These are phyloP conservation scores for Vollenhovia emeryi DNA, from an alignment of 1,140 invertebrate genomes.

Conservation along the genomic window DNA sequence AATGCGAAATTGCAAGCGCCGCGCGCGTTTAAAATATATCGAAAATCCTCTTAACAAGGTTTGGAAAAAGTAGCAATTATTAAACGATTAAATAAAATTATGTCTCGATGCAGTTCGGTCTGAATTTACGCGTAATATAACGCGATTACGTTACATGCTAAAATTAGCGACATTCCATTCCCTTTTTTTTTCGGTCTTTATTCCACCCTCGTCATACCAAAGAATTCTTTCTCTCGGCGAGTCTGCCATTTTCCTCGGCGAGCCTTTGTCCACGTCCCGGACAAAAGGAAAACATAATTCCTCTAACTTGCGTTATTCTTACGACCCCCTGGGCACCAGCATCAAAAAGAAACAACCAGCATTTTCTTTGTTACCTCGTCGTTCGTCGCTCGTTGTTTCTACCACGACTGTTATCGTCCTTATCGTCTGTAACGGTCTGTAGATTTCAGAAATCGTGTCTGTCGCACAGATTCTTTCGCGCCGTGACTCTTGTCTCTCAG, in stretches of 20 bases:
- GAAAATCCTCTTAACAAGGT: not conserved
- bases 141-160: conserved; percentile 54
- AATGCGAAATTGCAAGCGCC: not conserved
- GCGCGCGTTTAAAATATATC: not conserved
- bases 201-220: conserved; percentile 67
- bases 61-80: not conserved
- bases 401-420: conserved; percentile 44
- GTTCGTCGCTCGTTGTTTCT: conserved; percentile 53
- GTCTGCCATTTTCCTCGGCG: conserved; percentile 62
- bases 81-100: not conserved
- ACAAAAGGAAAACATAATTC: conserved; percentile 75
- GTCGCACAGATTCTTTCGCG: conserved; percentile 30
- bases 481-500: not conserved
- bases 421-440: conserved; percentile 43
- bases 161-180: conserved; percentile 68
- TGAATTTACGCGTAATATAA: conserved; percentile 32
- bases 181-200: conserved; percentile 56
- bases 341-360: conserved; percentile 61
- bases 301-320: conserved; percentile 73
- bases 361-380: conserved; percentile 49
- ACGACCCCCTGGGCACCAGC: conserved; percentile 66
- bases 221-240: conserved; percentile 67
- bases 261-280: conserved; percentile 68
- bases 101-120: not conserved
- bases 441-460: conserved; percentile 40